Evolutionary conservation across 2,797 vertebrate genomes (phyloP).

Genomic region (Gymnoscopelus braueri): DNA sequence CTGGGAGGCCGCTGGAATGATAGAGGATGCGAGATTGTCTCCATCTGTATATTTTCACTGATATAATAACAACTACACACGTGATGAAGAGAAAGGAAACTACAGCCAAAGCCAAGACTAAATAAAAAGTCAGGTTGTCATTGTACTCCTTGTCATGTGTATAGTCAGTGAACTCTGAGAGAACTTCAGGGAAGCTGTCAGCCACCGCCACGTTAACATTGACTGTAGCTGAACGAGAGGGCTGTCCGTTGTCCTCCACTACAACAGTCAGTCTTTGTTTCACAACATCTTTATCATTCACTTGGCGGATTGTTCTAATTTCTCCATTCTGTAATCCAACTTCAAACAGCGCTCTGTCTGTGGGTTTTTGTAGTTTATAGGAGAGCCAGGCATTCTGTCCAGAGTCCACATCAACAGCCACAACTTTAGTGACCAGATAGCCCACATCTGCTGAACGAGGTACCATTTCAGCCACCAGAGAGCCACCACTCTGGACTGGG

Average conservation of each 20-base stretch:
- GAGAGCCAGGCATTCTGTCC: constrained; percentile 81
- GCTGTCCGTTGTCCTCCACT: constrained; percentile 51
- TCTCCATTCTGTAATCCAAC: constrained; percentile 68
- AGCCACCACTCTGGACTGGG: constrained; percentile 60
- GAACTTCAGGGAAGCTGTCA: constrained; percentile 45
- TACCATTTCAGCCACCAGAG: constrained; percentile 68
- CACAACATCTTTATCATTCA: constrained; percentile 63
- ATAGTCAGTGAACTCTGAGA: constrained; percentile 25
- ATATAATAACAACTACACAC: no score
- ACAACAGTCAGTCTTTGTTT: constrained; percentile 49
- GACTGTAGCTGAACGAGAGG: constrained; percentile 51
- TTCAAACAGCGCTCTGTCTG: constrained; percentile 74
- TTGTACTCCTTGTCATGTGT: background rate
- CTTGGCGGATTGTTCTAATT: constrained; percentile 68
- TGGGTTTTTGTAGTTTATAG: constrained; percentile 76
- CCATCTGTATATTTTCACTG: no score
- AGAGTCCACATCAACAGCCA: constrained; percentile 78
- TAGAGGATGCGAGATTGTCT: no score
- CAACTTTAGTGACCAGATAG: constrained; percentile 74
- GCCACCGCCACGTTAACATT: constrained; percentile 41
- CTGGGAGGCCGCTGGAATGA: no score
- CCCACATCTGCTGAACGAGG: constrained; percentile 66
- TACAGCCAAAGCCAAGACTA: no score
- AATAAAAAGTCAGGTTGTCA: no score
- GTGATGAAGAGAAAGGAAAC: no score